Conservation (phyloP, 2,113 vertebrate species). For the Arothron firmamentum region DNA sequence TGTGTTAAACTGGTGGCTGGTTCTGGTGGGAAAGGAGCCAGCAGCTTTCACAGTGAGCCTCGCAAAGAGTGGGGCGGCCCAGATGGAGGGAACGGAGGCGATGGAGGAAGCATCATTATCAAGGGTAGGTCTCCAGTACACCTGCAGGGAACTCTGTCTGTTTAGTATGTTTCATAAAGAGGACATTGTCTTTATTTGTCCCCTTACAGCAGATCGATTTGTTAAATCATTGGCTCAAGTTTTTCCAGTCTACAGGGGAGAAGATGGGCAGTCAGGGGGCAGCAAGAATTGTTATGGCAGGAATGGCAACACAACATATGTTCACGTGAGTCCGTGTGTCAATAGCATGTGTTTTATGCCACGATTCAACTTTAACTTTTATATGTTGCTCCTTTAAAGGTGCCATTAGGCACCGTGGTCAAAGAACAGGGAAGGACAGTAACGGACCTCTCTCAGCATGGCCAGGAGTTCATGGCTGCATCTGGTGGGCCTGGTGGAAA, state of each 20-base stretch:
- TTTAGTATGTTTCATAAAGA: background rate
- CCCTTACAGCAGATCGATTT: conserved; percentile 76
- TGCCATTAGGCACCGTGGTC: conserved; percentile 89
- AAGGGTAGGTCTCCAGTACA: conserved; percentile 74
- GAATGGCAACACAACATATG: conserved; percentile 69
- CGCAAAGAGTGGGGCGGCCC: conserved; percentile 94
- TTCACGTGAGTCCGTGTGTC: conserved; percentile 74
- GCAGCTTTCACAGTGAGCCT: conserved; percentile 89
- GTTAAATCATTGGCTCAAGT: conserved; percentile 84
- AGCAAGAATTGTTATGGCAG: conserved; percentile 87
- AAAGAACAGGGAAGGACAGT: conserved; percentile 78
- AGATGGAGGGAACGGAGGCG: conserved; percentile 89
- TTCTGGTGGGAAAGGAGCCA: conserved; percentile 79
- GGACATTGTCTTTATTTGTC: background rate
- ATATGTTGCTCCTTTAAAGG: conserved; percentile 65
- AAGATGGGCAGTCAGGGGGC: conserved; percentile 76
- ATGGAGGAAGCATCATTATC: conserved; percentile 85
- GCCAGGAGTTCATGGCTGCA: conserved; percentile 83
- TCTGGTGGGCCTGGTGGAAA: conserved; percentile 88
- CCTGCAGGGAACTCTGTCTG: background rate
- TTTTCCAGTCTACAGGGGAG: conserved; percentile 76
- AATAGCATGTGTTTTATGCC: background rate
- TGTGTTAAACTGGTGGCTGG: conserved; percentile 82
- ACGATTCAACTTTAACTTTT: background rate
- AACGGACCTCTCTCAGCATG: conserved; percentile 79